Conservation (phyloP, 2,113 vertebrate genomes). For the Collichthys lucidus region DNA sequence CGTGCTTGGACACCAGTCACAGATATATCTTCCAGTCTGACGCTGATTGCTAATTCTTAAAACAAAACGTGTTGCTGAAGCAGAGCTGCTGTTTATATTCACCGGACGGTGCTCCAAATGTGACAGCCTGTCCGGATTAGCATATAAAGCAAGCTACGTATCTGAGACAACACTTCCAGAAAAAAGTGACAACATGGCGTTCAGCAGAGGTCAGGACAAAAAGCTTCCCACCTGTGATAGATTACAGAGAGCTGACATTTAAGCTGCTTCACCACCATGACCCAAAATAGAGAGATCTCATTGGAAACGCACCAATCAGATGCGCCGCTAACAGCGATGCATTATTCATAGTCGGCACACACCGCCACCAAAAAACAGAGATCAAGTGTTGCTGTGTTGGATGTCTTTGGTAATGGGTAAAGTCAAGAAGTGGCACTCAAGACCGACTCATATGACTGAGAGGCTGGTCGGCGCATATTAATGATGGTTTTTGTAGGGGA, state of each 20-base stretch:
- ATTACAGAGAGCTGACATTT: conserved; percentile 32
- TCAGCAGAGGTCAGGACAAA: conserved; percentile 5
- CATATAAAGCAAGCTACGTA: conserved; percentile 22
- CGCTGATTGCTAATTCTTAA: no score
- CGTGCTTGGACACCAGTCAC: background rate
- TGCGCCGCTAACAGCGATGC: conserved; percentile 16
- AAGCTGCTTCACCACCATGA: background rate
- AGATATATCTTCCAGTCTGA: background rate
- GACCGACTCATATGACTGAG: background rate
- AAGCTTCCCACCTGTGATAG: conserved; percentile 19
- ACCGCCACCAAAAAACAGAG: conserved; percentile 8
- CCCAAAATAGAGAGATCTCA: conserved; percentile 12
- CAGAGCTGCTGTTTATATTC: background rate
- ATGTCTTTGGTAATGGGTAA: conserved; percentile 20
- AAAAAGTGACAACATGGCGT: conserved; percentile 29
- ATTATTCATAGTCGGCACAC: conserved; percentile 29
- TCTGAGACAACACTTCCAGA: background rate
- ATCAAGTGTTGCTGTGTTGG: conserved; percentile 18
- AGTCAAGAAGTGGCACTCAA: conserved; percentile 20
- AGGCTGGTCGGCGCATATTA: background rate
- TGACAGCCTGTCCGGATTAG: conserved; percentile 33
- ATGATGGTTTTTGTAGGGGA: background rate
- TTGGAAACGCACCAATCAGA: conserved; percentile 27
- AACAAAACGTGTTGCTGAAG: no score
- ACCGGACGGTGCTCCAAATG: background rate